Conservation (phyloP, 2,888 invertebrate genomes). For the Drosophila falleni region DNA sequence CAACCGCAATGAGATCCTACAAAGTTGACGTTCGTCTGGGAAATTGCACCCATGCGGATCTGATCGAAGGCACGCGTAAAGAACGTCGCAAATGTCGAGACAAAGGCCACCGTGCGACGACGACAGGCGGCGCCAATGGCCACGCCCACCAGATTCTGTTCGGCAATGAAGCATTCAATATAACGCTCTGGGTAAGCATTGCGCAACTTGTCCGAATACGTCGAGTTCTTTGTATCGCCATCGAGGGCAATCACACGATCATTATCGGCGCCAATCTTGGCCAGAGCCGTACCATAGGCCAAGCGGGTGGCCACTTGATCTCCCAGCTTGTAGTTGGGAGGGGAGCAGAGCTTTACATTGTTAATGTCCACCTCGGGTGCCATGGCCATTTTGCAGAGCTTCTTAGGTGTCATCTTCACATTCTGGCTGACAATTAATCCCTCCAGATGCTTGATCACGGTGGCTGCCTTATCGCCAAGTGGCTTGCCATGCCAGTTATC, state of each 20-base stretch:
- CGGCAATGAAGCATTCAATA: conserved; percentile 99
- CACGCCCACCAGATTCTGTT: conserved; percentile 98
- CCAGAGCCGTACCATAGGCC: conserved; percentile 97
- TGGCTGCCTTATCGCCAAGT: conserved; percentile 92
- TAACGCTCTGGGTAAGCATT: conserved; percentile 90
- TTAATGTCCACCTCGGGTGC: conserved; percentile 91
- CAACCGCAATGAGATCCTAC: conserved; percentile 99
- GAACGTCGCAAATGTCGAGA: conserved; percentile 99
- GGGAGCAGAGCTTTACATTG: conserved; percentile 90
- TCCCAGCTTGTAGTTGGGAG: conserved; percentile 93
- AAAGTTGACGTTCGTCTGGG: conserved; percentile 98
- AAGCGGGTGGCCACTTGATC: conserved; percentile 94
- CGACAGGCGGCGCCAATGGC: conserved; percentile 98
- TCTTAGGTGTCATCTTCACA: conserved; percentile 87
- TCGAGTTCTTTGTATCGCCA: conserved; percentile 99
- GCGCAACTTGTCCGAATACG: conserved; percentile 96
- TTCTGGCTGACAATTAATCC: conserved; percentile 84
- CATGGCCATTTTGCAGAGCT: conserved; percentile 88
- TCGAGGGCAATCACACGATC: conserved; percentile 96
- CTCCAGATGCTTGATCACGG: conserved; percentile 89
- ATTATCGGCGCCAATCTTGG: conserved; percentile 92
- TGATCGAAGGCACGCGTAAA: conserved; percentile 98
- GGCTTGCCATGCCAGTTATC: conserved; percentile 99
- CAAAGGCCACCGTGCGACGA: conserved; percentile 96
- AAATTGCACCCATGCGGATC: conserved; percentile 99